Base-by-base conservation (phyloP, 2,888 invertebrate genomes). In the Sympetrum striolatum region DNA sequence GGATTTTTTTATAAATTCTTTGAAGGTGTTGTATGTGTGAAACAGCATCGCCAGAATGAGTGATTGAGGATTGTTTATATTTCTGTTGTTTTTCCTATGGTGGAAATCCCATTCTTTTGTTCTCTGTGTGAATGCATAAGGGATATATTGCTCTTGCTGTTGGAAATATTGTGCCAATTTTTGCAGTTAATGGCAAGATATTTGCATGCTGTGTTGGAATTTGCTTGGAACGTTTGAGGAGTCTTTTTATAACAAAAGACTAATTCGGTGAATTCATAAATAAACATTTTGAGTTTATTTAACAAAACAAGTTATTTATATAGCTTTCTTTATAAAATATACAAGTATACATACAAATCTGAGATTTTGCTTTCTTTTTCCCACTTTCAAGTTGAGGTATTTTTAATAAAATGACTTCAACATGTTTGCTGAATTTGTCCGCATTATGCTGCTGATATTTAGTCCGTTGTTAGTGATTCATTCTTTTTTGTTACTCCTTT, bases 201-300 rank as follows among this genome's bases (percentile, higher is more conserved):
- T 86, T 37, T 82, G 58, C 60, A 64, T 37, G 86, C 86, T 86
- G 60, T 64, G 60, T 60, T 35, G 18, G 53, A 60, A 60, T 60
- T 31, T 60, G 86, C 86, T 86, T 86, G 64, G 64, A 64, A 60
- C 31, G 14, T 60, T 58, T 60, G 60, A 86, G 53, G 37, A 22
- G 60, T 60, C 86, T 60, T 86, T 86, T 80, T 53, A n/a, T 86
- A 64, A 86, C 8, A 86, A 39, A 86, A 60, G 60, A 86, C 86
- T 86, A 22, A 6, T n/a, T 37, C 10, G 60, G 64, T 86, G 60
- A 37, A n/a, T 60, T 82, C 37, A 37, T n/a, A 86, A 86, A 22
- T 60, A n/a, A 86, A 86, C 35, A 60, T 86, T 86, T 86, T 86
- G 60, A 58, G 60, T 86, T 86, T 60, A 86, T 86, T 86, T 64